These are phyloP conservation scores for Macrochelys suwanniensis DNA, from an alignment of 2,797 vertebrate species.

Conservation along the genomic window DNA sequence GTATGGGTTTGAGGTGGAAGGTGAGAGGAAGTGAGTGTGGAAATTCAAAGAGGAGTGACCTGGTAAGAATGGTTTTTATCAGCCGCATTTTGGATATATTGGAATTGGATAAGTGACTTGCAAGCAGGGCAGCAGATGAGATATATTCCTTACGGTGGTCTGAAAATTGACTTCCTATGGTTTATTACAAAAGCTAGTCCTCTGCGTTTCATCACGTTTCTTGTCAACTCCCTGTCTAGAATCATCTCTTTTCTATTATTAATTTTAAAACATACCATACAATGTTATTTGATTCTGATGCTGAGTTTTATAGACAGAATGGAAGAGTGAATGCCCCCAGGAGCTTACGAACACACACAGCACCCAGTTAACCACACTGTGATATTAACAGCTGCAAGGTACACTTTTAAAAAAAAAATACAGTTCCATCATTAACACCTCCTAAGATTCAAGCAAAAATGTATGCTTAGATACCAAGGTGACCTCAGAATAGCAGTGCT, in stretches of 20 bases:
- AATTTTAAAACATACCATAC: background rate
- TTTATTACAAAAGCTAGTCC: background rate
- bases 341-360: background rate
- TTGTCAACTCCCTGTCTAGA: background rate
- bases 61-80: background rate
- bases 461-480: background rate
- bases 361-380: background rate
- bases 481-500: background rate
- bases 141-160: background rate
- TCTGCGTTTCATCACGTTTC: background rate
- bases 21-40: background rate
- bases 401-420: too few relatives aligned
- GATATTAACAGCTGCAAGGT: background rate
- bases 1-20: background rate
- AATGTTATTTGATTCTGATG: background rate
- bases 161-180: background rate
- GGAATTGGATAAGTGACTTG: background rate
- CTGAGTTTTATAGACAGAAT: background rate
- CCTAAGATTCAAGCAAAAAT: background rate
- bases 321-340: background rate
- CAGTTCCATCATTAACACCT: background rate
- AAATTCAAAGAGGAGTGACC: background rate
- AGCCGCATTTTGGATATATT: background rate
- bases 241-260: background rate
- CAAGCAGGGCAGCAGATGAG: background rate